A percentile compares a stretch with the other conserved stretches of the same genome.
Evolutionary conservation across 2,113 vertebrate species (phyloP).

Genomic region (Psilopsiagon aymara): DNA sequence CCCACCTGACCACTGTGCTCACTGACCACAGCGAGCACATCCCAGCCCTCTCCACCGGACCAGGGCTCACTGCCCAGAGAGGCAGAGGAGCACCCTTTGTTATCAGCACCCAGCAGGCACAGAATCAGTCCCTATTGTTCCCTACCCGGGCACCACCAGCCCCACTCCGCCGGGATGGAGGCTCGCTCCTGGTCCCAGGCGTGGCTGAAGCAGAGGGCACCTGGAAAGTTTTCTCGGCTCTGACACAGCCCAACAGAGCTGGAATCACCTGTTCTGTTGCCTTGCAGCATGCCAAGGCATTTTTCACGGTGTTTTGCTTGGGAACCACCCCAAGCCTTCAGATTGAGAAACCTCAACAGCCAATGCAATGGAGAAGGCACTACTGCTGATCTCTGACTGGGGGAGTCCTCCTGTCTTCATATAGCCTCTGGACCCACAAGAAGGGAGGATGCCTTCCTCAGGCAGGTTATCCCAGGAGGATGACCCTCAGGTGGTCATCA

Average conservation of each 20-base stretch:
- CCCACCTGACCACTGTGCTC: neutral
- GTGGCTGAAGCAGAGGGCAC: neutral
- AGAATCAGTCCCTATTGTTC: neutral
- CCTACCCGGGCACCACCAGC: neutral
- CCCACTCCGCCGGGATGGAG: neutral
- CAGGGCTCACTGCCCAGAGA: neutral
- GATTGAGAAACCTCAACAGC: slow-evolving; percentile 38
- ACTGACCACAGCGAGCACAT: neutral
- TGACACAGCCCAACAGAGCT: slow-evolving; percentile 44
- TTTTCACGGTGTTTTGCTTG: slow-evolving; percentile 44
- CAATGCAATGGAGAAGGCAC: neutral
- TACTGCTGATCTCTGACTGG: neutral
- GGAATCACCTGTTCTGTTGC: slow-evolving; percentile 65
- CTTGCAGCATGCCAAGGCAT: slow-evolving; percentile 41
- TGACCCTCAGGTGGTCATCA: neutral
- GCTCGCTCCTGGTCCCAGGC: neutral
- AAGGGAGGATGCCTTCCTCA: neutral
- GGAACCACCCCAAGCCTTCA: slow-evolving; percentile 49
- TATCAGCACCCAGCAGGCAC: neutral
- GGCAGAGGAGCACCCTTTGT: neutral
- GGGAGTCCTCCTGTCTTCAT: neutral
- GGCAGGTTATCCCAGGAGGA: neutral
- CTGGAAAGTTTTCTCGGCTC: neutral
- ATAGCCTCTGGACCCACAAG: neutral
- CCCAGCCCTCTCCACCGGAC: fast-evolving